Percentiles rank a stretch among this genome's conserved stretches.
Evolutionary conservation across 2,888 invertebrate genomes (phyloP).

Genomic region (Nomada flava): DNA sequence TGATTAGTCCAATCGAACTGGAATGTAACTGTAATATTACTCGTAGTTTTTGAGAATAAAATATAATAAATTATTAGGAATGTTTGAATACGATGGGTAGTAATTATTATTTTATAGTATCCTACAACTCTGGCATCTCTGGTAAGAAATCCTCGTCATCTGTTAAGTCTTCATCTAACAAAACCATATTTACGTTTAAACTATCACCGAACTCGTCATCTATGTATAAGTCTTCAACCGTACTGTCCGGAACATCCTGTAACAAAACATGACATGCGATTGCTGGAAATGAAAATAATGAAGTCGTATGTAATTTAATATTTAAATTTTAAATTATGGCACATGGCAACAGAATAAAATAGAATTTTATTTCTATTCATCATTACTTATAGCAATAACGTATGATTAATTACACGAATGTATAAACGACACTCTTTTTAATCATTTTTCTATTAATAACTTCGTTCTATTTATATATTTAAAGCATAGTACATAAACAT

Average conservation of each 20-base stretch:
- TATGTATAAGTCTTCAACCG: slow-evolving; percentile 78
- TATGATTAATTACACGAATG: not conserved
- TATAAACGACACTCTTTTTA: not conserved
- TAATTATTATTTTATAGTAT: slow-evolving; percentile 19
- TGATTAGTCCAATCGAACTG: slow-evolving; percentile 47
- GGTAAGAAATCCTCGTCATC: slow-evolving; percentile 71
- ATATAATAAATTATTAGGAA: slow-evolving; percentile 60
- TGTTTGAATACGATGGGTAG: slow-evolving; percentile 25
- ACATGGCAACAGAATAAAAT: no score
- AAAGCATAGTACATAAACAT: not conserved
- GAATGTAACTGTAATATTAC: slow-evolving; percentile 45
- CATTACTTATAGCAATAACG: not conserved
- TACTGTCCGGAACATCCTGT: slow-evolving; percentile 70
- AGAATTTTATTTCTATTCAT: no score
- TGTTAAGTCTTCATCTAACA: slow-evolving; percentile 70
- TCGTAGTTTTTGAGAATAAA: slow-evolving; percentile 46
- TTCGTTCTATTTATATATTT: not conserved
- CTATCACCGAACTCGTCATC: slow-evolving; percentile 78
- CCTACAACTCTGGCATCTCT: slow-evolving; percentile 66
- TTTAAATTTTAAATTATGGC: not conserved
- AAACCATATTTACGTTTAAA: slow-evolving; percentile 77
- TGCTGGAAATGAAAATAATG: not conserved
- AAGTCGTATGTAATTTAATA: not conserved
- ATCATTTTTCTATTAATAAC: not conserved
- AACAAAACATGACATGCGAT: slow-evolving; percentile 33